Evolutionary conservation across 1,140 invertebrate genomes (phyloP).

Genomic region (Zaprionus ghesquierei): DNA sequence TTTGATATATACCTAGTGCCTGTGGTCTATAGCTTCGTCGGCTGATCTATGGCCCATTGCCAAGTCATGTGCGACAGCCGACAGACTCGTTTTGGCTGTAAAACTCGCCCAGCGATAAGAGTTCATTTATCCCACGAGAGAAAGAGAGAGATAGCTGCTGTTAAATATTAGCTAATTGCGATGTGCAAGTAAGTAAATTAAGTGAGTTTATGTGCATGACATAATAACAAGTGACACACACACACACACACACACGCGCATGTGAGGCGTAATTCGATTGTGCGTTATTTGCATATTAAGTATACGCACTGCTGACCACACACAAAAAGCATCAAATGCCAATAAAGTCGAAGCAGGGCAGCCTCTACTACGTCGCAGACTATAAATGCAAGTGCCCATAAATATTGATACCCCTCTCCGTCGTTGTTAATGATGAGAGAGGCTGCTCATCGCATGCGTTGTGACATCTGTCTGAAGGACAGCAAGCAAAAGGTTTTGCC

Average conservation of each 20-base stretch:
- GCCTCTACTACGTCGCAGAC: no score
- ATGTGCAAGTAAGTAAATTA: neutral
- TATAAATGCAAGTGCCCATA: conserved; percentile 45
- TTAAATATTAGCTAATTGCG: conserved; percentile 8
- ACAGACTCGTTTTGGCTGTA: conserved; percentile 2
- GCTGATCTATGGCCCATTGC: conserved; percentile 1
- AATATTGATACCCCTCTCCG: conserved; percentile 51
- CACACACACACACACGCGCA: neutral
- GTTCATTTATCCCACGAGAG: conserved; percentile 26
- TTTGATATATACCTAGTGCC: conserved; percentile 5
- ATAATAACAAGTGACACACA: neutral
- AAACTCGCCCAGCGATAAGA: conserved; percentile 3
- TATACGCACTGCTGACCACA: conserved; percentile 44
- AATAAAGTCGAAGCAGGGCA: conserved; percentile 4
- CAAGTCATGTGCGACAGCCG: neutral
- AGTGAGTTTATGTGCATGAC: neutral
- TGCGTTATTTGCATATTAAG: conserved; percentile 45
- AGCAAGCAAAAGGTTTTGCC: neutral
- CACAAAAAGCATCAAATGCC: conserved; percentile 13
- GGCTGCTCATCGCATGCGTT: conserved; percentile 1
- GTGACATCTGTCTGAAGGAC: neutral
- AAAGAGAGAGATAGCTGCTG: conserved; percentile 1
- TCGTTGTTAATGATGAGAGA: conserved; percentile 27
- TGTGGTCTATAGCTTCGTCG: neutral
- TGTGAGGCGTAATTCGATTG: conserved; percentile 14